Base-by-base conservation (phyloP, 2,797 vertebrate species). In the Muscicapa comitata region DNA sequence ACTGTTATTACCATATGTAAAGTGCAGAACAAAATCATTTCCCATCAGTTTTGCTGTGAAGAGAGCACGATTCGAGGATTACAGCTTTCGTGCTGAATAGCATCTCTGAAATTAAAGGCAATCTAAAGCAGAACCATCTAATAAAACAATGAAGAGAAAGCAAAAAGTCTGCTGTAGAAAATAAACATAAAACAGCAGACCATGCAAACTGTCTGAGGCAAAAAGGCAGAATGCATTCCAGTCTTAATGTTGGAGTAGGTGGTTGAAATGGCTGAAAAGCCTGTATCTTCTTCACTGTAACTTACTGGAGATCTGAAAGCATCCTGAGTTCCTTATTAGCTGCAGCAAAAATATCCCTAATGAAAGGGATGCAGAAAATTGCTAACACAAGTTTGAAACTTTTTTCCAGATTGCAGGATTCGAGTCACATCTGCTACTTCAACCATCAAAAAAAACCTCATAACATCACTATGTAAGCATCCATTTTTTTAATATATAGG, bases 11-110 rank as follows among this genome's bases (percentile, higher is more conserved):
- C 26, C 93, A 85, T 82, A 86, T 54, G 76, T 92, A 94, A 97
- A 97, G 94, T 77, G 76, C 77, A 97, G 86, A 94, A 85, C 47
- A 95, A 91, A 91, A 93, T 86, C 33, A 95, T 95, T 88, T 94
- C 74, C 73, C 91, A 82, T 88, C 76, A 93, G 78, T 55, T 85
- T 75, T 96, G 67, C 82, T 77, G 67, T 14, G 75, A 94, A 91
- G 68, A 83, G 42, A 91, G 75, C 63, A 84, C 0, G 6, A 74
- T 91, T 90, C 43, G n/a, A 58, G 70, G 55, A 82, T 83, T 93
- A 43, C 29, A 71, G 78, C 23, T 81, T 94, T 88, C 1, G 7
- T 76, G 87, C 86, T 76, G 50, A 59, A 75, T 13, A 76, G 88
- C 71, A 78, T 65, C 79, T 61, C 91, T 53, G 57, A 92, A 94